A percentile compares a stretch with the other conserved stretches of the same genome.
phyloP scores from a whole-genome alignment of 2,113 vertebrate genomes.

The Mus pahari region DNA sequence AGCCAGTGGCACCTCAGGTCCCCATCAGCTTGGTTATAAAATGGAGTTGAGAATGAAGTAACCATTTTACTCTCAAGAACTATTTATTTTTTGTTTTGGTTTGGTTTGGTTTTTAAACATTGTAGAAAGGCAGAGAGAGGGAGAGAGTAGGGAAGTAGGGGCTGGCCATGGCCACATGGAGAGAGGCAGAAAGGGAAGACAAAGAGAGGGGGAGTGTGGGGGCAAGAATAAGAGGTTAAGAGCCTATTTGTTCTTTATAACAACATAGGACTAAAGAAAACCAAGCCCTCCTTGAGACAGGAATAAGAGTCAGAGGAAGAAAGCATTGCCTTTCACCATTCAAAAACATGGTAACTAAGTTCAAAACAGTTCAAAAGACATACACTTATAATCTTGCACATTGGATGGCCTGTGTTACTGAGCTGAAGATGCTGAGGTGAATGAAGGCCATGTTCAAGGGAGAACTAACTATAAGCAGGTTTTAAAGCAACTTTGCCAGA shows the following conservation, averaged over 20 bases:
- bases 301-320: not conserved
- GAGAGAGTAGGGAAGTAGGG: no score
- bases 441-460: not conserved
- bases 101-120: no score
- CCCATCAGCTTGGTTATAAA: not conserved
- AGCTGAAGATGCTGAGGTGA: not conserved
- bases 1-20: not conserved
- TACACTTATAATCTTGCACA: not conserved
- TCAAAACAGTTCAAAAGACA: not conserved
- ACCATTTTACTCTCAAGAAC: not conserved
- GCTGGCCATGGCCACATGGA: no score
- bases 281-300: not conserved
- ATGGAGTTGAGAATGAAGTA: constrained; percentile 24
- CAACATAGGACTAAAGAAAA: not conserved
- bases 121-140: no score
- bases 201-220: no score
- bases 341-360: constrained; percentile 16
- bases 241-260: constrained; percentile 1
- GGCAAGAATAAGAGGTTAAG: no score
- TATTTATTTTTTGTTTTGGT: not conserved
- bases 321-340: not conserved
- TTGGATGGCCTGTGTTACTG: not conserved
- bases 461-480: not conserved
- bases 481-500: not conserved
- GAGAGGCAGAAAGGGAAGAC: no score